phyloP scores from a whole-genome alignment of 2,888 invertebrate species.

The Gastracanthus pulcherrimus region DNA sequence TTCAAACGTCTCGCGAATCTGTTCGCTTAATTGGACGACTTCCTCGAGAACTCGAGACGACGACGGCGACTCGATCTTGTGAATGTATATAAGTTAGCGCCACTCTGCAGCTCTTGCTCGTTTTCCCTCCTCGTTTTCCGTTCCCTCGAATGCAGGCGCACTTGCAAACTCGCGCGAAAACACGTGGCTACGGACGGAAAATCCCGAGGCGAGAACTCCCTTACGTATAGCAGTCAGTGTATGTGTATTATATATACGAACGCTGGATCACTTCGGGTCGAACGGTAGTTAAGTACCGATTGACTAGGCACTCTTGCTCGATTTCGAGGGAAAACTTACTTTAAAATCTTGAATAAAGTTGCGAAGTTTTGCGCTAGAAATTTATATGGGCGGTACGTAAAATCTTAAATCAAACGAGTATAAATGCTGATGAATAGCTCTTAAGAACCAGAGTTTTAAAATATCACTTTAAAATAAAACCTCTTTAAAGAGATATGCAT shows the following conservation, averaged over 20 bases:
- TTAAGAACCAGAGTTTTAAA: no score
- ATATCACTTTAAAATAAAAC: no score
- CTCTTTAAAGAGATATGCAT: no score
- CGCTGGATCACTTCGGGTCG: background rate
- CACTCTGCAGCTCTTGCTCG: background rate
- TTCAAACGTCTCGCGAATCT: background rate
- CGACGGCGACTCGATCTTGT: background rate
- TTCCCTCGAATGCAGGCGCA: background rate
- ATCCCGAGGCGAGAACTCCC: constrained; percentile 21
- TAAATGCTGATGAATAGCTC: no score
- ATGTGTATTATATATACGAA: background rate
- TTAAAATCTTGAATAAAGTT: background rate
- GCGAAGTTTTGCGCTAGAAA: background rate
- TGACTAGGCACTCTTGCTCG: background rate
- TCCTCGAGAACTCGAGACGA: background rate
- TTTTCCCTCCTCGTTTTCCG: background rate
- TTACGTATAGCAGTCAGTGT: background rate
- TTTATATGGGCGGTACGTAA: no score
- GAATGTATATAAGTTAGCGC: background rate
- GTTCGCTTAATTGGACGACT: constrained; percentile 4
- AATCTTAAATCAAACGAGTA: no score
- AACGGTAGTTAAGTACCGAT: background rate
- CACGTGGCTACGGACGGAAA: background rate
- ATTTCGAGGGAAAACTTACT: background rate
- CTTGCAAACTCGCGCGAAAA: constrained; percentile 8